A percentile compares a stretch with the other conserved stretches of the same genome.
phyloP scores from a whole-genome alignment of 2,888 invertebrate genomes.

The Bibio marci region DNA sequence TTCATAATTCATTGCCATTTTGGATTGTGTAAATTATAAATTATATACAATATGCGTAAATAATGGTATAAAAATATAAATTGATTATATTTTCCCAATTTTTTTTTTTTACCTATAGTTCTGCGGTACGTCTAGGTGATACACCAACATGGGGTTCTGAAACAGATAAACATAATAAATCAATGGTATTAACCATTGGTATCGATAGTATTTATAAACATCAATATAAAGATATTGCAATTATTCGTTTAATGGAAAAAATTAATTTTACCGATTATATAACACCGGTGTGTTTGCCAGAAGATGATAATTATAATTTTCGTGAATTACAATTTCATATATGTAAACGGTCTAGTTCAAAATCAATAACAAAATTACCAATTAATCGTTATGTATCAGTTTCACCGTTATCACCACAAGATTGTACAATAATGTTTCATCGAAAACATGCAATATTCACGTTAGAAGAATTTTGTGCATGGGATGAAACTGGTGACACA shows the following conservation, averaged over 20 bases:
- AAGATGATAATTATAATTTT: conserved; percentile 11
- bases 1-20: conserved; percentile 12
- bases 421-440: conserved; percentile 11
- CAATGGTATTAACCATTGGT: conserved; percentile 7
- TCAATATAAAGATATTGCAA: conserved; percentile 11
- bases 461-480: conserved; percentile 11
- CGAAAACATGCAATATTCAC: conserved; percentile 8
- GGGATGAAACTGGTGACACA: conserved; percentile 13
- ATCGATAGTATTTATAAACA: conserved; percentile 11
- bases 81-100: too few species aligned
- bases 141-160: conserved; percentile 8
- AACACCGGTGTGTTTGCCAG: conserved; percentile 11
- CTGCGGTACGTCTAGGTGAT: conserved; percentile 12
- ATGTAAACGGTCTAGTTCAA: conserved; percentile 8
- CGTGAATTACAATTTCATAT: conserved; percentile 10
- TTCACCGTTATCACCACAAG: conserved; percentile 11
- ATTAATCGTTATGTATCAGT: conserved; percentile 4
- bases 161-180: conserved; percentile 5
- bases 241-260: conserved; percentile 9
- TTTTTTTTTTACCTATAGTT: conserved; percentile 4
- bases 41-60: background rate
- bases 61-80: background rate
- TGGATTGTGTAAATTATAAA: conserved; percentile 11
- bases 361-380: background rate
- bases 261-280: conserved; percentile 11